Evolutionary conservation across 2,888 invertebrate genomes (phyloP).

Genomic region (Teleiodes luculella): DNA sequence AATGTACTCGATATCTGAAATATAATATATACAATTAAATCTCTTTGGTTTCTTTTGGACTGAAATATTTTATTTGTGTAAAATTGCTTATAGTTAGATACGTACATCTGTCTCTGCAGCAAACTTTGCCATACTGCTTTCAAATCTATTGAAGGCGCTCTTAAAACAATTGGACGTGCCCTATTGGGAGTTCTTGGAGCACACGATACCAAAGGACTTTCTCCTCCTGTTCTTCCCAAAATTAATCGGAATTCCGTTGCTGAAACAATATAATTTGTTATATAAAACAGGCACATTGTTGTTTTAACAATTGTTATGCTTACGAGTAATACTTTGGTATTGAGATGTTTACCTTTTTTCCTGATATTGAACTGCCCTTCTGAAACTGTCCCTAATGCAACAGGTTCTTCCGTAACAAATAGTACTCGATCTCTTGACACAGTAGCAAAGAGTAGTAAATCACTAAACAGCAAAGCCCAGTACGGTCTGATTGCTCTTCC

Average conservation of each 20-base stretch:
- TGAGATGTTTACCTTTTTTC: slow-evolving; percentile 82
- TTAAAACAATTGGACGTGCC: slow-evolving; percentile 83
- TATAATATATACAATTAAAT: not conserved
- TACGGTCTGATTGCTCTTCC: slow-evolving; percentile 89
- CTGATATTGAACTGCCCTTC: slow-evolving; percentile 92
- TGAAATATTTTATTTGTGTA: not conserved
- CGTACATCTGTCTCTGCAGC: slow-evolving; percentile 92
- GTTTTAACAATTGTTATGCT: too few species aligned
- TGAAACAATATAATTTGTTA: slow-evolving; percentile 40
- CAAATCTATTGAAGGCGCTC: slow-evolving; percentile 89
- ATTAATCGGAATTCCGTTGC: slow-evolving; percentile 92
- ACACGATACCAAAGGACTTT: slow-evolving; percentile 86
- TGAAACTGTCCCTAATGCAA: slow-evolving; percentile 86
- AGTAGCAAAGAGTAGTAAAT: slow-evolving; percentile 90
- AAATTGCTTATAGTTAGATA: slow-evolving; percentile 22
- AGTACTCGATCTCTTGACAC: slow-evolving; percentile 91
- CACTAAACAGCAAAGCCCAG: slow-evolving; percentile 91
- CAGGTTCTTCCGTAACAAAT: slow-evolving; percentile 92
- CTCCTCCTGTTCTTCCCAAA: slow-evolving; percentile 84
- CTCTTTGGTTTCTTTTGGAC: not conserved
- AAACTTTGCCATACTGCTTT: slow-evolving; percentile 95
- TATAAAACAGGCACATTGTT: too few species aligned
- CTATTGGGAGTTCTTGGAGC: slow-evolving; percentile 84
- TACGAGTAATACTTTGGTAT: too few species aligned
- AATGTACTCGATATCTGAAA: slow-evolving; percentile 89